phyloP scores from a whole-genome alignment of 2,113 vertebrate species.

The Scomber japonicus region DNA sequence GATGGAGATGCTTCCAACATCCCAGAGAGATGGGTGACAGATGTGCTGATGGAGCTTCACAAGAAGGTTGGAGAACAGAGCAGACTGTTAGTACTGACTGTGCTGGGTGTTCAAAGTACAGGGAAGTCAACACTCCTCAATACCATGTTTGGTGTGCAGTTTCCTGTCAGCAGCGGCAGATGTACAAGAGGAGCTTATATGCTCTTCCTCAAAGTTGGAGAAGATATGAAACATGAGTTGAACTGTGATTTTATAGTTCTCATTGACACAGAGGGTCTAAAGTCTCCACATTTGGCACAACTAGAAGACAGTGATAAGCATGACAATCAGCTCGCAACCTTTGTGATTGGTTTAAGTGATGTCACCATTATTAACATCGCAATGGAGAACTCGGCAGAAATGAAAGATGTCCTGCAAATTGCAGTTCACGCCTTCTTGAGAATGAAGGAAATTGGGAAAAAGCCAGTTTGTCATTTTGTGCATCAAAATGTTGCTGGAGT shows the following conservation, averaged over 20 bases:
- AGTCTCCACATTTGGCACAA: slow-evolving; percentile 58
- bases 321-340: slow-evolving; percentile 85
- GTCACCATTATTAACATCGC: slow-evolving; percentile 82
- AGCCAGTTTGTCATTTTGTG: slow-evolving; percentile 84
- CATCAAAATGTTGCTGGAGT: slow-evolving; percentile 83
- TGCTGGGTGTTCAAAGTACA: slow-evolving; percentile 78
- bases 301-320: slow-evolving; percentile 69
- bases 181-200: slow-evolving; percentile 84
- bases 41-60: slow-evolving; percentile 72
- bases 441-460: slow-evolving; percentile 79
- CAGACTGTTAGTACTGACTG: slow-evolving; percentile 68
- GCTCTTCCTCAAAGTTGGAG: slow-evolving; percentile 62
- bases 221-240: slow-evolving; percentile 58
- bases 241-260: slow-evolving; percentile 76
- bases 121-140: slow-evolving; percentile 88
- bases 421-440: slow-evolving; percentile 70
- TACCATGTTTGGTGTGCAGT: slow-evolving; percentile 89
- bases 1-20: slow-evolving; percentile 79
- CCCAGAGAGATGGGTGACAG: slow-evolving; percentile 66
- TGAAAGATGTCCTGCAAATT: slow-evolving; percentile 77
- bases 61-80: slow-evolving; percentile 50
- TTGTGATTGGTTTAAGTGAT: slow-evolving; percentile 86
- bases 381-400: slow-evolving; percentile 68
- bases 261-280: slow-evolving; percentile 77
- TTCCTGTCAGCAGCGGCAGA: slow-evolving; percentile 82